phyloP scores from a whole-genome alignment of 2,113 vertebrate genomes.

The Tragelaphus imberbis region DNA sequence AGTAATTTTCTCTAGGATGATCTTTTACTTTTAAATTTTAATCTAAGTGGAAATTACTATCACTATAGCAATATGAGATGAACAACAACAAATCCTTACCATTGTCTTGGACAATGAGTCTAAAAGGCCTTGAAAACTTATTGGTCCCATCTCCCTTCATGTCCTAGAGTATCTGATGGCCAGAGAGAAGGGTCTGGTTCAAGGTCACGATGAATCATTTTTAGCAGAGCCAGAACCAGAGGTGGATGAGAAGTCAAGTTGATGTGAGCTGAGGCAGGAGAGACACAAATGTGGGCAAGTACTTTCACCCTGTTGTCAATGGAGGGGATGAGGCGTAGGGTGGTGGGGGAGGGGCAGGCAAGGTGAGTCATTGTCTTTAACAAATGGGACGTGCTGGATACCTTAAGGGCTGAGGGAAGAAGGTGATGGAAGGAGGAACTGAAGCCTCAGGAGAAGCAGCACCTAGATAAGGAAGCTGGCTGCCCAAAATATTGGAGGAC shows the following conservation, averaged over 20 bases:
- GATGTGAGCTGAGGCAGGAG: background rate
- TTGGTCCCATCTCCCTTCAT: accelerated
- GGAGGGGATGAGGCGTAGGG: accelerated
- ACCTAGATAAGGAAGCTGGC: background rate
- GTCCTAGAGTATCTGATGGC: background rate
- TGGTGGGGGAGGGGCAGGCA: background rate
- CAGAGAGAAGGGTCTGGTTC: background rate
- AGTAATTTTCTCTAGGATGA: background rate
- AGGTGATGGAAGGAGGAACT: too few relatives aligned
- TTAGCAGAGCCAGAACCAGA: background rate
- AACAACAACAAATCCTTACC: background rate
- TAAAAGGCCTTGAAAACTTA: background rate
- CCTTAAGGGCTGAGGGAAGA: background rate
- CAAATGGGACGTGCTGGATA: accelerated
- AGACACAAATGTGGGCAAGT: background rate
- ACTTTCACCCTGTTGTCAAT: background rate
- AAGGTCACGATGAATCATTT: background rate
- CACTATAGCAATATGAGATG: background rate
- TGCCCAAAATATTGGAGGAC: background rate
- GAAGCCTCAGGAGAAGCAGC: background rate
- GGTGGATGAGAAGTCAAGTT: background rate
- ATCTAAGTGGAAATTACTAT: background rate
- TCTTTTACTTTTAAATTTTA: background rate
- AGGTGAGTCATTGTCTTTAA: background rate
- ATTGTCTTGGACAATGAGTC: background rate